Percentiles rank a stretch among this genome's conserved stretches.
Evolutionary conservation across 2,797 vertebrate species (phyloP).

Genomic region (Lophotriccus pileatus): DNA sequence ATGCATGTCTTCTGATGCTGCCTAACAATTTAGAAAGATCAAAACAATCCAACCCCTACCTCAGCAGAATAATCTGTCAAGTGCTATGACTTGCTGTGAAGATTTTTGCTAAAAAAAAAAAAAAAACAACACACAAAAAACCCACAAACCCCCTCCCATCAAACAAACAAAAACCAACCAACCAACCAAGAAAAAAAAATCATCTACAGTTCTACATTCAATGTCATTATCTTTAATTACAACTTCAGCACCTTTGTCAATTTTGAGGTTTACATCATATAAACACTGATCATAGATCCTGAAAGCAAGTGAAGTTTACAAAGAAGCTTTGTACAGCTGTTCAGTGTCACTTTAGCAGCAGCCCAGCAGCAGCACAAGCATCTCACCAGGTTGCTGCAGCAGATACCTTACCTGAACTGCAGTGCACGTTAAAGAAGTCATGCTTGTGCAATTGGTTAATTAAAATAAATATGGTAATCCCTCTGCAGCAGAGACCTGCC

Average conservation of each 20-base stretch:
- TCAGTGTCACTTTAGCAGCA: background rate
- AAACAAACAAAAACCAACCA: too few species aligned
- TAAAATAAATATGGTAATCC: constrained; percentile 68
- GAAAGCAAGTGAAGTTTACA: background rate
- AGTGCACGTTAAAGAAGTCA: background rate
- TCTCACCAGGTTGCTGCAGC: background rate
- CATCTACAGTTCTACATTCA: background rate
- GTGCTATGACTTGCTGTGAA: background rate
- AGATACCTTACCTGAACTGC: background rate
- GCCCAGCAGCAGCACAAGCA: background rate
- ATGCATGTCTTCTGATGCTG: background rate
- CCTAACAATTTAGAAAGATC: background rate
- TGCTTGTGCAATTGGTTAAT: constrained; percentile 61
- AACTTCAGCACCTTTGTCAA: background rate
- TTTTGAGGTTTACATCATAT: background rate
- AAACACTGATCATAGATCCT: background rate
- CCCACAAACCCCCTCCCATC: too few species aligned
- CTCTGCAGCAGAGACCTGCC: constrained; percentile 37
- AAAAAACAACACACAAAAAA: too few species aligned
- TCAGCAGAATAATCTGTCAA: background rate
- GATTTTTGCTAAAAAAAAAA: background rate
- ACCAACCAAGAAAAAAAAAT: too few species aligned
- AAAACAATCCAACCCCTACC: background rate
- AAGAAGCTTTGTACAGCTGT: background rate
- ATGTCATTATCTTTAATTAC: background rate